Base-by-base conservation (phyloP, 2,888 invertebrate species). In the Vannuccia rotundouncinata region DNA sequence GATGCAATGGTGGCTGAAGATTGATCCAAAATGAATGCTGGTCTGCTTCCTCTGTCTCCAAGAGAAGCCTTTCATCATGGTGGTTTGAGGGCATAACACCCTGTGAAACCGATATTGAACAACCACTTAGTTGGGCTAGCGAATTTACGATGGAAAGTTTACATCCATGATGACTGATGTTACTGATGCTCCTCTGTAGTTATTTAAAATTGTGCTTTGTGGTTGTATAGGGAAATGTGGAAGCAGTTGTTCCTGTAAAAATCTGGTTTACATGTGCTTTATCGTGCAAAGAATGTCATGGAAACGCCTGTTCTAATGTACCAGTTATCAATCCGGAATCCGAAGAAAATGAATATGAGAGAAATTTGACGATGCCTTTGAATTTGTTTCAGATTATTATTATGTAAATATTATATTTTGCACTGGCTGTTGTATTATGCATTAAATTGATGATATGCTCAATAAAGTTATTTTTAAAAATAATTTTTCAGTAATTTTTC, bases 251-350 rank as follows among this genome's bases (percentile, higher is more conserved):
- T 45, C 45, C 45, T 45, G 45, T 17, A 45, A 45, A 45, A 45
- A 45, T 5, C 45, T 13, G 45, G 45, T 45, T 45, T 45, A 17
- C 45, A 45, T 45, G 45, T 45, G 45, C 45, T 13, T 5, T 17
- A 45, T 45, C 17, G 45, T 45, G 45, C 45, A 45, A 66, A 66
- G 66, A 66, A 27, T n/a, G 66, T 66, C 66, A 66, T 66, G 66
- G 10, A 66, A 66, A 5, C 66, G 2, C 22, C 10, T 66, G 66
- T 66, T 66, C 10, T 22, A 66, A 66, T 66, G 66, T 66, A 2
- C 66, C 25, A 66, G 66, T 66, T 66, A 66, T 66, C 22, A 22
- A 66, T 66, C 2, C 66, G 22, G 66, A 66, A 66, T 66, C 66
- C 66, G 5, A 66, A 66, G 5, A 66, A 5, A 66, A 22, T 66